phyloP scores from a whole-genome alignment of 2,113 vertebrate genomes.

The Rhabdomys dilectus region DNA sequence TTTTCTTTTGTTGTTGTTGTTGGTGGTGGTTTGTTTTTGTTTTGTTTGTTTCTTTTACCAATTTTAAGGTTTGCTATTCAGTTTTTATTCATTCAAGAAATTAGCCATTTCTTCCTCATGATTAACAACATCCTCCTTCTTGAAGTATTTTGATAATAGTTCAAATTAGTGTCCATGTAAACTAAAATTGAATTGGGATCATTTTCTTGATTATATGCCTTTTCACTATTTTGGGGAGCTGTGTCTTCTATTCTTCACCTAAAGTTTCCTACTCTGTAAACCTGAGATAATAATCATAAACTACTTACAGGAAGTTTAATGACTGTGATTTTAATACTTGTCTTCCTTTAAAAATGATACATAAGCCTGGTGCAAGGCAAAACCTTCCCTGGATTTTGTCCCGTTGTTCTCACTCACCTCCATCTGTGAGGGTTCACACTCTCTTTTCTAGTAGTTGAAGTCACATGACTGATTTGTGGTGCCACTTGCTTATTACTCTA shows the following conservation, averaged over 20 bases:
- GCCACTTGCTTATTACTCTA: not conserved
- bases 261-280: not conserved
- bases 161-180: not conserved
- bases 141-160: not conserved
- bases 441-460: not conserved
- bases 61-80: not conserved
- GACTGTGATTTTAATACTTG: not conserved
- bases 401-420: not conserved
- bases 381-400: not conserved
- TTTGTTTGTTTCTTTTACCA: not conserved
- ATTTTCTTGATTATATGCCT: not conserved
- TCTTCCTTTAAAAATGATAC: too few species aligned
- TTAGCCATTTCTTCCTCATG: not conserved
- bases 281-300: not conserved
- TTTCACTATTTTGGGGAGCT: not conserved
- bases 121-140: not conserved
- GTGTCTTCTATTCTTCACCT: not conserved
- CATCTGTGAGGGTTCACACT: not conserved
- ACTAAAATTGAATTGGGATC: not conserved
- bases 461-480: too few species aligned
- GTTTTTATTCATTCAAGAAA: not conserved
- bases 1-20: too few species aligned
- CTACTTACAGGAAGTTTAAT: not conserved
- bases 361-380: not conserved
- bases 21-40: not conserved